Evolutionary conservation across 2,797 vertebrate species (phyloP), one percentile per base, ranked within the genome.

Genomic region (Megaceryle alcyon): DNA sequence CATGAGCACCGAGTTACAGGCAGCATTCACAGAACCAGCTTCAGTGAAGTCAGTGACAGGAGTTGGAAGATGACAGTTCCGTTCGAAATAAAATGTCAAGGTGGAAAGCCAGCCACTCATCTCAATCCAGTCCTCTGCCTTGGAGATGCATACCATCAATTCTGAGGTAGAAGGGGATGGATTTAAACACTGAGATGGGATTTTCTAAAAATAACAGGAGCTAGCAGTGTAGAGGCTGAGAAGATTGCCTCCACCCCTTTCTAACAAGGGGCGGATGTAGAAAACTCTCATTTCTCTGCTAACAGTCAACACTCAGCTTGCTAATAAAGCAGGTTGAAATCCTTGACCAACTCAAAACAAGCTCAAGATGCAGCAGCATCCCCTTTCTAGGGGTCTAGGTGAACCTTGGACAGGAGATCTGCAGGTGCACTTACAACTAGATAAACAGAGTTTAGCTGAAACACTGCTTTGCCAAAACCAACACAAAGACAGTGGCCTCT

Each of bases 401-500:
- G 59, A 46, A 69, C 9, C 35, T 39, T 29, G 49, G 28, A 73
- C 13, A 73, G 68, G 33, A 85, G 26, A 54, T 60, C 57, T 88
- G 44, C 84, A 95, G 78, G 90, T 71, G 78, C 31, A 82, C 48
- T 85, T 61, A 75, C 7, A 70, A 85, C 26, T 57, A 57, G 77
- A 54, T 12, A 66, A 48, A 79, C 29, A 46, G 85, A 88, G 33
- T 51, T 73, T 63, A 80, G 44, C 49, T 78, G 69, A 65, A 95
- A 77, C 43, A 56, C 46, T 6, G 33, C 33, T 57, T 51, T 0
- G 68, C 86, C 86, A 95, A 96, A 95, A 81, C 33, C 68, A 95
- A 94, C 77, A 94, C 14, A 61, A 86, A 72, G 90, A 86, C 61
- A 56, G 75, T 60, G 86, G 95, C 95, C 92, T 94, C 92, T 95